Conservation (phyloP, 2,888 invertebrate genomes). For the Frankliniella fusca region DNA sequence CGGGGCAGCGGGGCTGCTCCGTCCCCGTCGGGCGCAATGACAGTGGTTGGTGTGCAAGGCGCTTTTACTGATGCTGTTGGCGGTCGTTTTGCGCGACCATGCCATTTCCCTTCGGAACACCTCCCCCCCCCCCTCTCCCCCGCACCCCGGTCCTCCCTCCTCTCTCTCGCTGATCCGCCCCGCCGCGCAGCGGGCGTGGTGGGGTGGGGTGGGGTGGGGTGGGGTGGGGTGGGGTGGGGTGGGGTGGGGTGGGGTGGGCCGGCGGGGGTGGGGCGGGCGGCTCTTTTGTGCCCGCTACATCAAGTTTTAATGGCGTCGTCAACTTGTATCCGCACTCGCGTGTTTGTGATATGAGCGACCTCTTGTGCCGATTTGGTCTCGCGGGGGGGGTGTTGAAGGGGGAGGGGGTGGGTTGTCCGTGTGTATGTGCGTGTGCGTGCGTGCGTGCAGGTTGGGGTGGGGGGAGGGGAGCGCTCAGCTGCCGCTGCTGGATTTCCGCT, state of each 20-base stretch:
- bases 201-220: no score
- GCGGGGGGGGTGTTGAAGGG: background rate
- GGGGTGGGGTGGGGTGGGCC: no score
- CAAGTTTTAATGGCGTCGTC: constrained; percentile 16
- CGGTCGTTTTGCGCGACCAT: no score
- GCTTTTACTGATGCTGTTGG: no score
- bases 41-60: no score
- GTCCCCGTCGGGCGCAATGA: no score
- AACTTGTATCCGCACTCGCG: constrained; percentile 3
- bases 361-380: background rate
- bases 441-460: background rate
- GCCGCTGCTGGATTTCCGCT: background rate
- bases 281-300: background rate
- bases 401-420: background rate
- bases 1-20: no score
- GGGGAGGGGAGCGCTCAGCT: background rate
- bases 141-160: no score
- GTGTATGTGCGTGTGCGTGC: background rate
- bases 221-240: no score
- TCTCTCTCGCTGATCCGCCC: no score
- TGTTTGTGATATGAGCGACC: background rate
- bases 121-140: background rate
- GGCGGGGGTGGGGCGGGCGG: no score
- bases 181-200: no score
- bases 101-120: background rate